These are phyloP conservation scores for Octonoba sinensis DNA, from an alignment of 2,888 invertebrate genomes.

Conservation along the genomic window DNA sequence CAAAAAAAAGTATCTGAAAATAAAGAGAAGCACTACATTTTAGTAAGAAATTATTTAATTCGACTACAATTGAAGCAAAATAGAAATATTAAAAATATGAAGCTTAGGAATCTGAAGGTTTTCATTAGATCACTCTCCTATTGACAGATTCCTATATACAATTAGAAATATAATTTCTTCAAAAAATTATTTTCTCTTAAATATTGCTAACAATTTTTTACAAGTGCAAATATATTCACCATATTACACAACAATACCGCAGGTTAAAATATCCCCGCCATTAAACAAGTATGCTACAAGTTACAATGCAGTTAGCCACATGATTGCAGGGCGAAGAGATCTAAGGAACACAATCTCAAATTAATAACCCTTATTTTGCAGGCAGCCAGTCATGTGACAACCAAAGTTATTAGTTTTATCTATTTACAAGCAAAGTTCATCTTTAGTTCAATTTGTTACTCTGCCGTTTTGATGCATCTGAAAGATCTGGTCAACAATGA, in stretches of 20 bases:
- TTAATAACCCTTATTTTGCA: no score
- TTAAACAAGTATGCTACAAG: constrained; percentile 51
- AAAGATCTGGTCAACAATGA: constrained; percentile 24
- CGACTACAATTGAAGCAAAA: constrained; percentile 61
- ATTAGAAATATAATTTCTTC: constrained; percentile 61
- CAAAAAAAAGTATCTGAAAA: neutral
- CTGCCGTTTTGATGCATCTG: neutral
- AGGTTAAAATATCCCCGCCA: constrained; percentile 45
- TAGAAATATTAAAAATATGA: constrained; percentile 60
- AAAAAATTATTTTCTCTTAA: constrained; percentile 57
- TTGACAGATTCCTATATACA: constrained; percentile 42
- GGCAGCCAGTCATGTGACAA: no score
- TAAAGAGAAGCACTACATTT: constrained; percentile 11
- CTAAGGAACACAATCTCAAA: no score
- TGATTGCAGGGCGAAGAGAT: neutral
- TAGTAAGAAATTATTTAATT: constrained; percentile 64
- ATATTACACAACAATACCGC: constrained; percentile 56
- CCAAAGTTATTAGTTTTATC: constrained; percentile 8
- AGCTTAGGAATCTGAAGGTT: constrained; percentile 49
- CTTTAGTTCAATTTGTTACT: constrained; percentile 7
- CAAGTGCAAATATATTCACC: constrained; percentile 56
- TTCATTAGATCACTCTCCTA: constrained; percentile 36
- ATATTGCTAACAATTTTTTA: constrained; percentile 62
- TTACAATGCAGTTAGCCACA: constrained; percentile 32
- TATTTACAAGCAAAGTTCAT: constrained; percentile 51